phyloP scores from a whole-genome alignment of 2,113 vertebrate species.

The Eurystomus gularis region DNA sequence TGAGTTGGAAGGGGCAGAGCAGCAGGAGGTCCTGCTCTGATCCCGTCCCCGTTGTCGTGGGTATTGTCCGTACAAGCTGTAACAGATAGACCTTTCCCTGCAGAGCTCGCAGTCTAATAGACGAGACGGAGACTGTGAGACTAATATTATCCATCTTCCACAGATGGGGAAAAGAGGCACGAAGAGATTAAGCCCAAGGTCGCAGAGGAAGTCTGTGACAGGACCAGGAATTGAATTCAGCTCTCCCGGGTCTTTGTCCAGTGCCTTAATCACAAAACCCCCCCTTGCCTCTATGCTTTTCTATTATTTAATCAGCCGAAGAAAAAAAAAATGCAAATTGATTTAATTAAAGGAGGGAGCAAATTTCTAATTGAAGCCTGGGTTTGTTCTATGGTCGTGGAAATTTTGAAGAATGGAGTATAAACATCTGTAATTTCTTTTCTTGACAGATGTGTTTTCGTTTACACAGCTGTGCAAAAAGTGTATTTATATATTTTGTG shows the following conservation, averaged over 20 bases:
- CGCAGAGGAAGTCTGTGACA: neutral
- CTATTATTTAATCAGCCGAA: constrained; percentile 56
- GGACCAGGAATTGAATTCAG: neutral
- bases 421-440: constrained; percentile 70
- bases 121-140: neutral
- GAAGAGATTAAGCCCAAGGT: neutral
- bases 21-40: neutral
- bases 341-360: constrained; percentile 76
- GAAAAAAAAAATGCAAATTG: constrained; percentile 70
- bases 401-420: constrained; percentile 71
- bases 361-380: constrained; percentile 69
- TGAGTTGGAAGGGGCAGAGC: neutral
- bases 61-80: neutral
- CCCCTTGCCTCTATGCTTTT: neutral
- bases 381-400: constrained; percentile 41
- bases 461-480: constrained; percentile 75
- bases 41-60: accelerated
- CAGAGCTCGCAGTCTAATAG: neutral
- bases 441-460: constrained; percentile 67
- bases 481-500: constrained; percentile 69
- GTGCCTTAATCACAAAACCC: neutral
- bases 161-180: neutral
- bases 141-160: neutral
- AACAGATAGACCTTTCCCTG: neutral
- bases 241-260: neutral